A percentile compares a stretch with the other conserved stretches of the same genome.
These are phyloP conservation scores for Epiperipatus broadwayi DNA, from an alignment of 2,888 invertebrate species.

Conservation along the genomic window DNA sequence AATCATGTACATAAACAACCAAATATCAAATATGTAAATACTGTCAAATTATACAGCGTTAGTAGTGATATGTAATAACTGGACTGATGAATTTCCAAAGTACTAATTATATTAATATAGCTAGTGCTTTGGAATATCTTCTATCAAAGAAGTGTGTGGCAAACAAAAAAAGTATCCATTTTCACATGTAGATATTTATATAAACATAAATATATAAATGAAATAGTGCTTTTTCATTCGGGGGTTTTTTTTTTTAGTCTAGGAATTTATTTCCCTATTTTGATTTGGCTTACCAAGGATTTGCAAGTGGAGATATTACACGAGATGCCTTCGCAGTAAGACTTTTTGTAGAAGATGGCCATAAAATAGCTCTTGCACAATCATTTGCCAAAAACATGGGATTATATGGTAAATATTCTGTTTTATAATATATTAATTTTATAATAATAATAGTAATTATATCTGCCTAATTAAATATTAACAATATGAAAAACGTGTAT, in stretches of 20 bases:
- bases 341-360: slow-evolving; percentile 67
- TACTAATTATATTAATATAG: too few relatives aligned
- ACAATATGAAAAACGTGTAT: not conserved
- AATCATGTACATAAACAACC: too few relatives aligned
- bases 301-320: slow-evolving; percentile 52
- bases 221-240: too few relatives aligned
- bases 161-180: too few relatives aligned
- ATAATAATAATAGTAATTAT: not conserved
- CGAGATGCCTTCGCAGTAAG: slow-evolving; percentile 74
- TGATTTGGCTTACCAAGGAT: slow-evolving; percentile 98
- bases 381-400: slow-evolving; percentile 98
- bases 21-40: too few relatives aligned
- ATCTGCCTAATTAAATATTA: not conserved
- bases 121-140: too few relatives aligned
- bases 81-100: too few relatives aligned
- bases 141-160: too few relatives aligned
- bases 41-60: too few relatives aligned
- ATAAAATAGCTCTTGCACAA: slow-evolving; percentile 65
- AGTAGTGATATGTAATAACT: too few relatives aligned
- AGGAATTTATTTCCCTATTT: slow-evolving; percentile 69
- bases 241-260: slow-evolving; percentile 20
- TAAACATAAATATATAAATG: not conserved
- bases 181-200: not conserved
- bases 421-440: not conserved
- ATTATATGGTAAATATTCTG: slow-evolving; percentile 43